Conservation (phyloP, 2,113 vertebrate genomes). For the Pachycephala philippinensis region DNA sequence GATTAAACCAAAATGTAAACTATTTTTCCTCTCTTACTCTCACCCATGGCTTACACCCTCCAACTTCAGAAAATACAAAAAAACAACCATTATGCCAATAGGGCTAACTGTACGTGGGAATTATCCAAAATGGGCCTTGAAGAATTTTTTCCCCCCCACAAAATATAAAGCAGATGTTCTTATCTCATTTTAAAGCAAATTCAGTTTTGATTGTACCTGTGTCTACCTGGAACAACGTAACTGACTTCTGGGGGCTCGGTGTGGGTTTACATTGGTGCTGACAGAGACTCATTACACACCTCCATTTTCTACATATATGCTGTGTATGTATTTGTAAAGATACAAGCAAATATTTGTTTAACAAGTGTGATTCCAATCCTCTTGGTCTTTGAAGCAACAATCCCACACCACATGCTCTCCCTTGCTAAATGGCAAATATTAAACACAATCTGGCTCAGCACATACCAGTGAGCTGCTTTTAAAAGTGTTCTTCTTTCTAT, state of each 20-base stretch:
- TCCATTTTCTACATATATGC: background rate
- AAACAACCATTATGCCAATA: background rate
- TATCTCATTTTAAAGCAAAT: background rate
- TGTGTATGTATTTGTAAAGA: background rate
- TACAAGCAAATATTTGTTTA: background rate
- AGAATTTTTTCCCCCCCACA: background rate
- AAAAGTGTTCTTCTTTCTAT: background rate
- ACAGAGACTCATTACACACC: background rate
- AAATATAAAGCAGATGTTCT: background rate
- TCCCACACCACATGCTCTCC: background rate
- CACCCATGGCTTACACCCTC: background rate
- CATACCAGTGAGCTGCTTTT: background rate
- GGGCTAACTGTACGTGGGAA: background rate
- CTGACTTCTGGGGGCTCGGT: background rate
- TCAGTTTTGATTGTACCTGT: background rate
- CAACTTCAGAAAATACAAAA: background rate
- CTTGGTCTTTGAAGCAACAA: background rate
- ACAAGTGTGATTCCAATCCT: background rate
- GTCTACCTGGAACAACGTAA: background rate
- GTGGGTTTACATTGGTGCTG: background rate
- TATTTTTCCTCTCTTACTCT: background rate
- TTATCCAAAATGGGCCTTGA: background rate
- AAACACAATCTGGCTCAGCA: background rate
- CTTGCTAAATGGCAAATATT: background rate
- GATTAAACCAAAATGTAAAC: background rate